These are phyloP conservation scores for Myoxocephalus aenaeus DNA, from an alignment of 2,797 vertebrate species.

Conservation along the genomic window DNA sequence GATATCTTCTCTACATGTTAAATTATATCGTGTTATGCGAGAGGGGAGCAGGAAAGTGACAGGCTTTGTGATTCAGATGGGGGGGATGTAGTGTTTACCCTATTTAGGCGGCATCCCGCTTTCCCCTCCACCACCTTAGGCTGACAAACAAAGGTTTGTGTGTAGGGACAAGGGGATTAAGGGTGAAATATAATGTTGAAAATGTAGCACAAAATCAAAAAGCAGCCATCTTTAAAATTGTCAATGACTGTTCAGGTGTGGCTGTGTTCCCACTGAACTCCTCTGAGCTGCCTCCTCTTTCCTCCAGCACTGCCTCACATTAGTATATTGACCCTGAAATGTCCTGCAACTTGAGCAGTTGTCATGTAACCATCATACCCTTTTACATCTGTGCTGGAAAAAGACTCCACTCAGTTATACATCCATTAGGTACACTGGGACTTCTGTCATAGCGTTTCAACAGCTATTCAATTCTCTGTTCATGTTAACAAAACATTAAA, in stretches of 20 bases:
- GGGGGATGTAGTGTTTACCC: slow-evolving; percentile 12
- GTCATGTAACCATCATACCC: slow-evolving; percentile 43
- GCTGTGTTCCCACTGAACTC: slow-evolving; percentile 10
- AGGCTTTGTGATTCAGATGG: slow-evolving; percentile 55
- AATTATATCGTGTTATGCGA: slow-evolving; percentile 68
- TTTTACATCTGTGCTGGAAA: slow-evolving; percentile 30
- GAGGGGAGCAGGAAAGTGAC: slow-evolving; percentile 48
- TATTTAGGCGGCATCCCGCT: slow-evolving; percentile 27
- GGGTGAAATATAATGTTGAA: not conserved
- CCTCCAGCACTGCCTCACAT: slow-evolving; percentile 20
- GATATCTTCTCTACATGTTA: slow-evolving; percentile 52
- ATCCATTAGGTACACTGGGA: slow-evolving; percentile 18
- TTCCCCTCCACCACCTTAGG: not conserved
- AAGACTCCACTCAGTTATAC: slow-evolving; percentile 34
- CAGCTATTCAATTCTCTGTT: not conserved
- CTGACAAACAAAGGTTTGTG: slow-evolving; percentile 7
- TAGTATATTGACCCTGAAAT: slow-evolving; percentile 55
- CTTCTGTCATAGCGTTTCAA: slow-evolving; percentile 5
- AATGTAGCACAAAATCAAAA: not conserved
- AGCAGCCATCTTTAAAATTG: not conserved
- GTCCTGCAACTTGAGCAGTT: slow-evolving; percentile 52
- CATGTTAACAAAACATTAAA: not conserved
- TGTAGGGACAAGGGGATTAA: not conserved
- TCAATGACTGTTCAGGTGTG: slow-evolving; percentile 34
- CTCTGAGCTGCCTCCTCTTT: not conserved